Evolutionary conservation across 2,888 invertebrate species (phyloP).

Genomic region (Andrena praecox): DNA sequence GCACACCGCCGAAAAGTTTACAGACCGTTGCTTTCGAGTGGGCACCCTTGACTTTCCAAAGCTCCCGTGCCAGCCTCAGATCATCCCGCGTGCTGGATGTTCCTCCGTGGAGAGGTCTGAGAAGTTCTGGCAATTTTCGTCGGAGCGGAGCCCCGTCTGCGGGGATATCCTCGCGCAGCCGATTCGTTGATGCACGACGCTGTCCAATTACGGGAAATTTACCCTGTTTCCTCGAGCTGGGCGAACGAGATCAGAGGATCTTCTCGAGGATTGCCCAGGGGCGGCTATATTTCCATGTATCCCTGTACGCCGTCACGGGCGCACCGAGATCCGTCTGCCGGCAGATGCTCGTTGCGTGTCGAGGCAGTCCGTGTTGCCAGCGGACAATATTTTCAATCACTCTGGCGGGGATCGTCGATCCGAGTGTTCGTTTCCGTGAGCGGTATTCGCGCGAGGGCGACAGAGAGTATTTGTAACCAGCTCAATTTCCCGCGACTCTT

Average conservation of each 20-base stretch:
- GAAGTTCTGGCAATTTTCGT: slow-evolving; percentile 19
- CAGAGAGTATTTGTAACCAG: slow-evolving; percentile 39
- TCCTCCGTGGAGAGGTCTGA: slow-evolving; percentile 16
- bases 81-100: not conserved
- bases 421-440: not conserved
- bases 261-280: not conserved
- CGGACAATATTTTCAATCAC: slow-evolving; percentile 6
- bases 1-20: not conserved
- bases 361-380: not conserved
- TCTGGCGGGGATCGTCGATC: not conserved
- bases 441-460: not conserved
- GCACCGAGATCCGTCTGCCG: not conserved
- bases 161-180: not conserved
- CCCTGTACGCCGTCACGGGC: not conserved
- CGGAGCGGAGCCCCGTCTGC: not conserved
- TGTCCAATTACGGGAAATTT: slow-evolving; percentile 38
- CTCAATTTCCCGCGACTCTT: slow-evolving; percentile 30
- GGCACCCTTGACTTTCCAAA: slow-evolving; percentile 11
- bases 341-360: not conserved
- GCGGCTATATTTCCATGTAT: not conserved
- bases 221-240: not conserved
- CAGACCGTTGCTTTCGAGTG: not conserved
- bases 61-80: not conserved
- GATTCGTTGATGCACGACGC: slow-evolving; percentile 16
- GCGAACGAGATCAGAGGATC: slow-evolving; percentile 12